These are phyloP conservation scores for Chymomyza caudatula DNA, from an alignment of 2,888 invertebrate genomes.

Conservation along the genomic window DNA sequence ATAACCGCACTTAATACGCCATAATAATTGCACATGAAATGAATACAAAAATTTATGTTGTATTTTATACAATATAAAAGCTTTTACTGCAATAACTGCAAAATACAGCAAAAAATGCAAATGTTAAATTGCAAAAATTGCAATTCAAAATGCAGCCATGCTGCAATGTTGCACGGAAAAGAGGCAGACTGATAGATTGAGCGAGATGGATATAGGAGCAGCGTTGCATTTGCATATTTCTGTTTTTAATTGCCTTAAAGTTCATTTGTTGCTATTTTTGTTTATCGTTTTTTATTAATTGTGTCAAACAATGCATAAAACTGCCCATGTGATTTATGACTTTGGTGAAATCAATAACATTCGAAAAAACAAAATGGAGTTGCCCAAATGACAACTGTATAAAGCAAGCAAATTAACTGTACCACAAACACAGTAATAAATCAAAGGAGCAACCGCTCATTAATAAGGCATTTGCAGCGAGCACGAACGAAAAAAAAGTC, in stretches of 20 bases:
- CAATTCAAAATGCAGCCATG: slow-evolving; percentile 17
- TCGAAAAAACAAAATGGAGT: slow-evolving; percentile 13
- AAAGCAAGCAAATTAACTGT: slow-evolving; percentile 56
- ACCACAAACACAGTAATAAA: slow-evolving; percentile 42
- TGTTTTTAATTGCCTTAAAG: slow-evolving; percentile 25
- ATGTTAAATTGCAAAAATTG: slow-evolving; percentile 48
- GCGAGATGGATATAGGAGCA: neutral
- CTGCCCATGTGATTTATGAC: neutral
- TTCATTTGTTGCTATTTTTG: slow-evolving; percentile 33
- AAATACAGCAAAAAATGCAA: slow-evolving; percentile 2
- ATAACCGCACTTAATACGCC: slow-evolving; percentile 2
- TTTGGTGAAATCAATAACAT: slow-evolving; percentile 3
- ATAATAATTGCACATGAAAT: slow-evolving; percentile 29
- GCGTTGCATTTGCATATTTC: slow-evolving; percentile 36
- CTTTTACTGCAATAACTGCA: slow-evolving; percentile 8
- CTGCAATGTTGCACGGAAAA: neutral
- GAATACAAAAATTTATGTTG: slow-evolving; percentile 13
- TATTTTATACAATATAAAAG: slow-evolving; percentile 11
- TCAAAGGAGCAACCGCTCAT: slow-evolving; percentile 50
- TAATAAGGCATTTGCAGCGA: slow-evolving; percentile 62
- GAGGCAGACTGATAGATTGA: too few species aligned
- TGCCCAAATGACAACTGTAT: slow-evolving; percentile 21
- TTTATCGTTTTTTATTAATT: neutral
- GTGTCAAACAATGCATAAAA: neutral
- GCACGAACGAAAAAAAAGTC: neutral